A percentile compares a stretch with the other conserved stretches of the same genome.
Evolutionary conservation across 2,113 vertebrate genomes (phyloP).

Genomic region (Ammodytes marinus): DNA sequence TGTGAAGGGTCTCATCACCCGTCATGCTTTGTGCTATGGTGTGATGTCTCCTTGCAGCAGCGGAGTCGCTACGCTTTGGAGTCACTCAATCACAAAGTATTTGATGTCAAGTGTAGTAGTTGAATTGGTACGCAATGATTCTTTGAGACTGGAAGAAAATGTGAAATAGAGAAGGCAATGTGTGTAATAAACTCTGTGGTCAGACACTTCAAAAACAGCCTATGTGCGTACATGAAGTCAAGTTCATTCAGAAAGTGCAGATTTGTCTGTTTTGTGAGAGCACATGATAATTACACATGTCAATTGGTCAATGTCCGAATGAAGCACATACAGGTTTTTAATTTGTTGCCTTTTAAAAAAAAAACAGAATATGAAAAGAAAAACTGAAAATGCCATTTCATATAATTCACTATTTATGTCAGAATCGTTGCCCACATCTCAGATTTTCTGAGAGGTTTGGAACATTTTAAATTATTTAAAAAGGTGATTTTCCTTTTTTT

Average conservation of each 20-base stretch:
- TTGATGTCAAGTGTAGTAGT: background rate
- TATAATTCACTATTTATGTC: background rate
- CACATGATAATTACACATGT: background rate
- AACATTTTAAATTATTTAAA: conserved; percentile 58
- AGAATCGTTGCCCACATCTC: background rate
- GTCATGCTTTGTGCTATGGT: conserved; percentile 64
- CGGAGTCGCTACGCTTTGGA: background rate
- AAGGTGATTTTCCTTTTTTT: conserved; percentile 42
- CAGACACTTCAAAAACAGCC: background rate
- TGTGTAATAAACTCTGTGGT: conserved; percentile 22
- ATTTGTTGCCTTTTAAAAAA: too few relatives aligned
- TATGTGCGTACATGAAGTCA: background rate
- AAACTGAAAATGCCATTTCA: background rate
- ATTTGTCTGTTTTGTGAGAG: background rate
- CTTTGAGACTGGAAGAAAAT: background rate
- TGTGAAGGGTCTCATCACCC: conserved; percentile 55
- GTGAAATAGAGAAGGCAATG: conserved; percentile 6
- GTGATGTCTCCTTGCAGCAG: conserved; percentile 66
- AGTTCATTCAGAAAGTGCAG: conserved; percentile 8
- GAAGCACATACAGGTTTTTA: background rate
- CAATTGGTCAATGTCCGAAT: background rate
- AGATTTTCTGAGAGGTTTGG: background rate
- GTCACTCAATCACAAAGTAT: conserved; percentile 21
- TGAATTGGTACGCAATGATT: background rate
- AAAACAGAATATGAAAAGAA: too few relatives aligned